These are phyloP conservation scores for Gnathonemus longibarbis DNA, from an alignment of 2,113 vertebrate species.

Conservation along the genomic window DNA sequence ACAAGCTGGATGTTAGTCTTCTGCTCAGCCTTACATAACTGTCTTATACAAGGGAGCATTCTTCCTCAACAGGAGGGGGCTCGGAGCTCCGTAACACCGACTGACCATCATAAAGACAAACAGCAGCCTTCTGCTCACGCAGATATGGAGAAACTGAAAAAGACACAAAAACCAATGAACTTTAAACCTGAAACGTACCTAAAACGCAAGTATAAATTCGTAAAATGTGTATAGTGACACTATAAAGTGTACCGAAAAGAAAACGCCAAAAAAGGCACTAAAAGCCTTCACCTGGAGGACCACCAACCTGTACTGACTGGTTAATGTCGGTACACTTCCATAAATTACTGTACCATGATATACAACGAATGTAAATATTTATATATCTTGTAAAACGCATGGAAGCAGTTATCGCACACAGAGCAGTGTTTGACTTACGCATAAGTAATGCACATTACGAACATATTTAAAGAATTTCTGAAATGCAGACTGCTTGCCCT, in stretches of 20 bases:
- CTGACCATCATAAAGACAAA: constrained; percentile 20
- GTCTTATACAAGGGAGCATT: constrained; percentile 46
- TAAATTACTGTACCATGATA: background rate
- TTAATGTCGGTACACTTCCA: background rate
- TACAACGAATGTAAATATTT: constrained; percentile 2
- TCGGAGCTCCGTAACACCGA: constrained; percentile 23
- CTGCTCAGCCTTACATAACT: constrained; percentile 51
- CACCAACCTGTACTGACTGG: background rate
- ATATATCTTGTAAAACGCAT: background rate
- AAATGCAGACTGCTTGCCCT: constrained; percentile 25
- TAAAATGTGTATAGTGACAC: background rate
- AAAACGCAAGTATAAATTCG: background rate
- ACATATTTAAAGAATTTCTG: background rate
- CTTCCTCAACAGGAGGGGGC: constrained; percentile 34
- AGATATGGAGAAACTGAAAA: background rate
- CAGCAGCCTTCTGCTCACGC: background rate
- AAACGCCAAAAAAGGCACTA: background rate
- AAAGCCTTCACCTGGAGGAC: background rate
- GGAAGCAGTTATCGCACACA: background rate
- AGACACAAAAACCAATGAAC: background rate
- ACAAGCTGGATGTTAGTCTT: constrained; percentile 34
- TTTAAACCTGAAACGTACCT: background rate
- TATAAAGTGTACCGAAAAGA: background rate
- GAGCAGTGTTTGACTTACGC: background rate
- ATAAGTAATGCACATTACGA: background rate